A percentile compares a stretch with the other conserved stretches of the same genome.
phyloP scores from a whole-genome alignment of 2,797 vertebrate species.

The Anas capensis region DNA sequence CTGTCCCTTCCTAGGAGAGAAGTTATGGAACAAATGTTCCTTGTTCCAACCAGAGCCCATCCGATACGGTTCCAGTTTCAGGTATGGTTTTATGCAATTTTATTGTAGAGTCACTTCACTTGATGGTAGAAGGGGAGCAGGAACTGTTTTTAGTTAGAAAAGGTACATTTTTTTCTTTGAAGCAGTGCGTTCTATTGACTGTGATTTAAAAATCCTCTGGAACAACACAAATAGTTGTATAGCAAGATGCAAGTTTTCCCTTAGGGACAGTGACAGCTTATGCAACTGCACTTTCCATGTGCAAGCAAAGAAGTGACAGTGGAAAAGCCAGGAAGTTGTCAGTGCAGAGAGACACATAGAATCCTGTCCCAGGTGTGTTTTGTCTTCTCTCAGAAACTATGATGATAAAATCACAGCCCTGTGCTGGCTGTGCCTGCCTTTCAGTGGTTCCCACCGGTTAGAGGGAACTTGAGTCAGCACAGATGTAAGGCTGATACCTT shows the following conservation, averaged over 20 bases:
- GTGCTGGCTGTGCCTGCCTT: not conserved
- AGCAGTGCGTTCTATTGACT: not conserved
- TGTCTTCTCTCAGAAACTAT: not conserved
- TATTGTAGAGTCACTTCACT: not conserved
- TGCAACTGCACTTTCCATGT: not conserved
- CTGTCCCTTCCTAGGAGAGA: slow-evolving; percentile 56
- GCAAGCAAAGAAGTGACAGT: not conserved
- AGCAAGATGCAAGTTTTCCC: not conserved
- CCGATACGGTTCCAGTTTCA: slow-evolving; percentile 72
- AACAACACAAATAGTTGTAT: not conserved
- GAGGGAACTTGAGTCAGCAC: not conserved
- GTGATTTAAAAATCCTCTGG: not conserved
- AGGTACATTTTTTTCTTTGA: not conserved
- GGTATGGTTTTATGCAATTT: slow-evolving; percentile 54
- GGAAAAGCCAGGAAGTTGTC: not conserved
- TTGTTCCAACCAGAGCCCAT: slow-evolving; percentile 70
- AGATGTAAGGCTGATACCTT: not conserved
- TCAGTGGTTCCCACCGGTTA: not conserved
- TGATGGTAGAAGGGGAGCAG: not conserved
- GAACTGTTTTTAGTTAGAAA: not conserved
- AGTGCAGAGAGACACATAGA: not conserved
- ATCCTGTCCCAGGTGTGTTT: not conserved
- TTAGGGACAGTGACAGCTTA: not conserved
- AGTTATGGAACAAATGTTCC: slow-evolving; percentile 59
- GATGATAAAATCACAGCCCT: too few relatives aligned